phyloP scores from a whole-genome alignment of 1,140 invertebrate species.

The Drosophila paulistorum region DNA sequence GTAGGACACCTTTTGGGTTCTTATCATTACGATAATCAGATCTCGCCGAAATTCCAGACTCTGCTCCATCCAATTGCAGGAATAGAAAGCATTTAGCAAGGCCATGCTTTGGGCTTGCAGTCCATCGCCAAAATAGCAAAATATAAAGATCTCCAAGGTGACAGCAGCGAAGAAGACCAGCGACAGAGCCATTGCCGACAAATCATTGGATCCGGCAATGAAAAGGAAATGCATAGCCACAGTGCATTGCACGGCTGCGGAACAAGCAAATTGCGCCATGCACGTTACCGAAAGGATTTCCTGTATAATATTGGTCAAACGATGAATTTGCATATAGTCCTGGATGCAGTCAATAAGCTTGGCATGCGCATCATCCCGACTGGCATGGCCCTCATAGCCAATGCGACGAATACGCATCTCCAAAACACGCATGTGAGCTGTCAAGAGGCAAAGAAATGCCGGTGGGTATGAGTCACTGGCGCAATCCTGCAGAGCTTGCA shows the following conservation, averaged over 20 bases:
- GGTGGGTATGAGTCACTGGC: slow-evolving; percentile 76
- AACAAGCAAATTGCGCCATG: slow-evolving; percentile 67
- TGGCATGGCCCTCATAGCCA: slow-evolving; percentile 14
- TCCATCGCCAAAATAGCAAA: slow-evolving; percentile 70
- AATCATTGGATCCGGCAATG: slow-evolving; percentile 55
- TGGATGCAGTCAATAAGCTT: slow-evolving; percentile 57
- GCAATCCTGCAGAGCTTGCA: slow-evolving; percentile 69
- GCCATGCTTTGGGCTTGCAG: slow-evolving; percentile 59
- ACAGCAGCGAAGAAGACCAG: slow-evolving; percentile 70
- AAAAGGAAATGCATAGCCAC: slow-evolving; percentile 72
- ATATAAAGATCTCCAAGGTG: slow-evolving; percentile 70
- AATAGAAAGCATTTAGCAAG: slow-evolving; percentile 67
- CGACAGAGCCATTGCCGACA: slow-evolving; percentile 60
- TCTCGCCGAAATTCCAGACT: slow-evolving; percentile 45
- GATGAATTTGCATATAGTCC: slow-evolving; percentile 54
- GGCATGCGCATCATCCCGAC: background rate
- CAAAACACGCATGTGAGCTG: slow-evolving; percentile 65
- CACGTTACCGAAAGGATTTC: slow-evolving; percentile 60
- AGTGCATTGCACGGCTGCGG: slow-evolving; percentile 68
- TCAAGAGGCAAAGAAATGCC: slow-evolving; percentile 66
- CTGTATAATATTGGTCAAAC: slow-evolving; percentile 60
- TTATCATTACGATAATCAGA: slow-evolving; percentile 56
- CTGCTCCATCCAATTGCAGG: slow-evolving; percentile 72
- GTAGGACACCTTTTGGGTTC: slow-evolving; percentile 40
- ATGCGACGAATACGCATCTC: slow-evolving; percentile 62